Evolutionary conservation across 2,113 vertebrate species (phyloP), one percentile per base, ranked within the genome.

Genomic region (Dasyprocta punctata): DNA sequence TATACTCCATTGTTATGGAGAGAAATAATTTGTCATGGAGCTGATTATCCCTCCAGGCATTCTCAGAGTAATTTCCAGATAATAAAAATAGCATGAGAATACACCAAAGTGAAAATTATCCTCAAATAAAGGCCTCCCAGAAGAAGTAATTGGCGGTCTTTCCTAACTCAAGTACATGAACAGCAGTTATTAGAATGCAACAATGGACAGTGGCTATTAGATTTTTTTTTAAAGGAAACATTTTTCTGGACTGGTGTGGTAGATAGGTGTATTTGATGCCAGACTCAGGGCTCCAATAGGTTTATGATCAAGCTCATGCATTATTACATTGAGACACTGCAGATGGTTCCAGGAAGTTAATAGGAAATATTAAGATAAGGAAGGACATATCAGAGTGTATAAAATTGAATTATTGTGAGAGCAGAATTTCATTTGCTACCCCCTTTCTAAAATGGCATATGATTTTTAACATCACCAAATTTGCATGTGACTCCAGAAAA

Each of bases 91-190:
- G 30, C 81, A 8, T 7, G 89, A 81, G 20, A 90, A 97, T 77
- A 86, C 3, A 82, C 36, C 28, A 54, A 96, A 97, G 58, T 93
- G 52, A 88, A 94, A 96, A 97, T 96, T 94, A 95, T 30, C 52
- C 41, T 82, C 84, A 92, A 88, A 87, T 30, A 82, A 61, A 58
- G 4, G 8, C 30, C 28, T 96, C 56, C 19, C 38, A 20, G 36
- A 14, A 33, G 84, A 95, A 90, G 38, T 44, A 85, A 58, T 22
- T 63, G 73, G 26, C 7, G 41, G 16, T 22, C 38, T 93, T 95
- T 44, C 26, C 30, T 86, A 47, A 38, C 4, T 67, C 28, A 90
- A 67, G 30, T 44, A 5, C 36, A 61, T 22, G 22, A 14, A 77
- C 63, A 77, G 61, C n/a, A 65, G 17, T 81, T 49, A 89, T 71